These are phyloP conservation scores for Lates japonicus DNA, from an alignment of 2,797 vertebrate species.

Conservation along the genomic window DNA sequence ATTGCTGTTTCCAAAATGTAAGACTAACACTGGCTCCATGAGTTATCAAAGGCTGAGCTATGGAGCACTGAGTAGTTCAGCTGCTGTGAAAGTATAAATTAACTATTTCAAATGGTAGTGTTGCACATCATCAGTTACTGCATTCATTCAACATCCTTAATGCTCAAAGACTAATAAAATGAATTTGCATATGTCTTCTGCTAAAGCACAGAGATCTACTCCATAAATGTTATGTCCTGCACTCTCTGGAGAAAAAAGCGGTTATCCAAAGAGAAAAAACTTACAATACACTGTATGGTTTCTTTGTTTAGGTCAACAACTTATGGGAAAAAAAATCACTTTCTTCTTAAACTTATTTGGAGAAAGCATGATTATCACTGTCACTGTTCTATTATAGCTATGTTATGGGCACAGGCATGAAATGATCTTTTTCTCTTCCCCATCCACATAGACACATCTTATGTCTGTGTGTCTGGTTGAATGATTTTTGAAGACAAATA, in stretches of 20 bases:
- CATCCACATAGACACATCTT: no score
- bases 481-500: no score
- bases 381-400: background rate
- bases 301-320: background rate
- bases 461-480: no score
- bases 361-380: rapidly evolving
- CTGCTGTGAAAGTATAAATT: background rate
- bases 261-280: background rate
- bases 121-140: background rate
- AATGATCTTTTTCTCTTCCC: background rate
- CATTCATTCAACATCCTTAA: background rate
- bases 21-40: background rate
- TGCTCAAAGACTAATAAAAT: background rate
- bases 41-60: constrained; percentile 28
- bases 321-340: background rate
- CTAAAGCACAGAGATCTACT: background rate
- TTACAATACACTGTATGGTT: background rate
- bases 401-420: background rate
- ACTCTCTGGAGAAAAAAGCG: background rate
- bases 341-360: background rate
- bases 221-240: background rate
- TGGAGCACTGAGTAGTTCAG: background rate
- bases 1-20: constrained; percentile 34
- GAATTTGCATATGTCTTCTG: background rate
- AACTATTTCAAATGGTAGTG: background rate